Evolutionary conservation across 2,113 vertebrate species (phyloP), one percentile per base, ranked within the genome.

Genomic region (Corythoichthys intestinalis): DNA sequence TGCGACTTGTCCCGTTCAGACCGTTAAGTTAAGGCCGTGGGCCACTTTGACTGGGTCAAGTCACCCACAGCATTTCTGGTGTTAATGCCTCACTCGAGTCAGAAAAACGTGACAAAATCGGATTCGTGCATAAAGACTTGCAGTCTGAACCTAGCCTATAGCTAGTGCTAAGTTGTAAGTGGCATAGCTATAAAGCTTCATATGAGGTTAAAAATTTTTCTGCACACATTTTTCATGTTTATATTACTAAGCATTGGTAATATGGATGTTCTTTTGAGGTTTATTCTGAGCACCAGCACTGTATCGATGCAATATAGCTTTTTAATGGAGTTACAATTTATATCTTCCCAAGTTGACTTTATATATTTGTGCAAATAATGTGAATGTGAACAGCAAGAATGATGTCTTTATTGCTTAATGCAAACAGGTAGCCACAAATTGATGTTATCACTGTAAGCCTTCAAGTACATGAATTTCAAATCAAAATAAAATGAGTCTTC

Each of bases 401-500:
- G n/a, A 61, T 52, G 66, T 83, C 76, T 69, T 67, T 39, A 34
- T 20, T 41, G 74, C 69, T 76, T 58, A 37, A 69, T 44, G 68
- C 63, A 65, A 69, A 75, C 66, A 69, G 69, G 39, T 50, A 74
- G 67, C 58, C 75, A 37, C 65, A 9, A 67, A 78, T 70, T 76
- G 74, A 74, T 72, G 70, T 83, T 68, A 82, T 84, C 80, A 61
- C 54, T 34, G 65, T 37, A 63, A 71, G 69, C 5, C 35, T 76
- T 62, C 78, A 79, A 71, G 61, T 71, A 80, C 83, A 86, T 82
- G 61, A 84, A 80, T 74, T 72, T 83, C 73, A 74, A 82, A 85
- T 86, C 70, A 83, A 72, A 88, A 84, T 71, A 66, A 83, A 82
- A 82, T 66, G 72, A 80, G 68, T 74, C 65, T 82, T 62, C 57